Evolutionary conservation across 1,140 invertebrate species (phyloP).

Genomic region (Cydia amplana): DNA sequence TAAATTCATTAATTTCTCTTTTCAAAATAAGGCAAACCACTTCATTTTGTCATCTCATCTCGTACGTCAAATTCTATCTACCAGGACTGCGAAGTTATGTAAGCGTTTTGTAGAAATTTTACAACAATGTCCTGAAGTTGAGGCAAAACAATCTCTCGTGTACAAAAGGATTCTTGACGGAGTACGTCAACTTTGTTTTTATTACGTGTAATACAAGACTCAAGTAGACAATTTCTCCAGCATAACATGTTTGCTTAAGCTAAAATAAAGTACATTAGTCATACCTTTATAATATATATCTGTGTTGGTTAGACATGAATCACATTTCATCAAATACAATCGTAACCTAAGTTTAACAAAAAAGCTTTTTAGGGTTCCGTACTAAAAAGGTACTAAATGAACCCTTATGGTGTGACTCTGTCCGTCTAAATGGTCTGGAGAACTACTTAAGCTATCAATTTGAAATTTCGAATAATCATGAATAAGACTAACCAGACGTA

Average conservation of each 20-base stretch:
- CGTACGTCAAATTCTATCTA: constrained; percentile 18
- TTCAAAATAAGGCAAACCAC: constrained; percentile 24
- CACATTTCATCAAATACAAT: too few relatives aligned
- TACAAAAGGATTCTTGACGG: constrained; percentile 29
- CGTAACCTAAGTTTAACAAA: too few relatives aligned
- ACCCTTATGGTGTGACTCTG: too few relatives aligned
- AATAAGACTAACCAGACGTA: too few relatives aligned
- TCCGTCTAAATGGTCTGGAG: too few relatives aligned
- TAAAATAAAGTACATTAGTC: background rate
- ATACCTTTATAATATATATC: too few relatives aligned
- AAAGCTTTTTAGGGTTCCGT: too few relatives aligned
- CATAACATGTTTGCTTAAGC: background rate
- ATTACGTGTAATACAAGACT: constrained; percentile 22
- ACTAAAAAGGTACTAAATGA: too few relatives aligned
- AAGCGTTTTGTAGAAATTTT: constrained; percentile 30
- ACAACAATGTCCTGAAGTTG: constrained; percentile 31
- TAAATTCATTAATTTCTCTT: too few relatives aligned
- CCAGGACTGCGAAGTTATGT: constrained; percentile 16
- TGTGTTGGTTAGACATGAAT: too few relatives aligned
- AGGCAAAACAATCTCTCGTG: constrained; percentile 23
- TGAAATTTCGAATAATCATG: too few relatives aligned
- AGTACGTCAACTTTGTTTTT: constrained; percentile 31
- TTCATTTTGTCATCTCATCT: constrained; percentile 39
- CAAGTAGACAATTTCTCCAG: constrained; percentile 4
- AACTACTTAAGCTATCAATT: too few relatives aligned